Base-by-base conservation (phyloP, 2,888 invertebrate species). In the Melieria omissa region DNA sequence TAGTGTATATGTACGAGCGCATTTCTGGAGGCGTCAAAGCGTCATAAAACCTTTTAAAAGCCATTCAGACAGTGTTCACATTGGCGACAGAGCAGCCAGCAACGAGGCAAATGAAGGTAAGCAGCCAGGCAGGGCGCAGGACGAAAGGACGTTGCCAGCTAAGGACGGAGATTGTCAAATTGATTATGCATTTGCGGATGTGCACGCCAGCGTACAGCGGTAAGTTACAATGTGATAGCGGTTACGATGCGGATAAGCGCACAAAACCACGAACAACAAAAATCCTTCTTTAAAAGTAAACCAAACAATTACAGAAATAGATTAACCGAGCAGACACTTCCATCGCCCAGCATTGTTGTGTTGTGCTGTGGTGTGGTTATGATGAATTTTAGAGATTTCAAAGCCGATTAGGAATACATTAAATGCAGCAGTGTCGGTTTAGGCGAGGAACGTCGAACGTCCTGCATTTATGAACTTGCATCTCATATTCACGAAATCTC, bases 31-130 rank as follows among this genome's bases (percentile, higher is more conserved):
- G 82, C 82, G 82, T 82, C 77, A 79, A 81, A 81, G 79, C 80
- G 79, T 80, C 79, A 80, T 81, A 81, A 82, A 77, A 81, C 80
- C 80, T 80, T 82, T 80, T 77, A 80, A 79, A 82, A 80, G 81
- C 77, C 80, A 81, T 73, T 74, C 70, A 74, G 42, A 49, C 52
- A 52, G 47, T 44, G 5, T 47, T 52, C n/a, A 61, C 62, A 65
- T 14, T 14, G 8, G 55, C 14, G 29, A 29, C 29, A 29, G 29
- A 29, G 12, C 8, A 29, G 10, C 60, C 44, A 29, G 60, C 8
- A 16, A 12, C 5, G 7, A 41, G 42, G 12, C 29, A 12, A 57
- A 5, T 42, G 10, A 46, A 55, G 47, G 52, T 41, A 29, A 2
- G 3, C 29, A 29, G 29, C 3, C 29, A 29, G 47, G 42, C 60